phyloP scores from a whole-genome alignment of 1,140 invertebrate species.

The Caenorhabditis briggsae region DNA sequence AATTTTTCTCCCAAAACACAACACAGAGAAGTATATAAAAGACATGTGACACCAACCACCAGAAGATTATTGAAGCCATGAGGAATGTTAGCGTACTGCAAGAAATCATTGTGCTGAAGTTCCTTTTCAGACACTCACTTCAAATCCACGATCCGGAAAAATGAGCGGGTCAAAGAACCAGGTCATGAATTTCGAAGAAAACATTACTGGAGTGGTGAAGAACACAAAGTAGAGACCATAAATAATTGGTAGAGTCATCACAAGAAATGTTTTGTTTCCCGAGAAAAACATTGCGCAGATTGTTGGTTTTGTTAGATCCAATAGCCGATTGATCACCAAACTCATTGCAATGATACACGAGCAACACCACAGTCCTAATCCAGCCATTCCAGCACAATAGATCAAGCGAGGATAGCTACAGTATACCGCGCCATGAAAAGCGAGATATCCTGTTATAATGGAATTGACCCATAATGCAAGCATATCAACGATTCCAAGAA shows the following conservation, averaged over 20 bases:
- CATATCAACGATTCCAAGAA: slow-evolving; percentile 43
- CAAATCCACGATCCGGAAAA: neutral
- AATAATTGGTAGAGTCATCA: neutral
- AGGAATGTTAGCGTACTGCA: neutral
- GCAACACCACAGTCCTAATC: slow-evolving; percentile 2
- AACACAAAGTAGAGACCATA: neutral
- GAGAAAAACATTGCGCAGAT: neutral
- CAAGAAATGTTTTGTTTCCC: neutral
- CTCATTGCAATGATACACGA: slow-evolving; percentile 21
- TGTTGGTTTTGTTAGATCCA: neutral
- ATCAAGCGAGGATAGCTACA: slow-evolving; percentile 1
- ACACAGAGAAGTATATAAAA: neutral
- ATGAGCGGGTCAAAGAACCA: slow-evolving; percentile 21
- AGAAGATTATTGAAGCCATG: slow-evolving; percentile 4
- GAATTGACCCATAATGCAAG: slow-evolving; percentile 2
- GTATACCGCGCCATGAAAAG: slow-evolving; percentile 2
- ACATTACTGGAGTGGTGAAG: slow-evolving; percentile 3
- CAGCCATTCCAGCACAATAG: slow-evolving; percentile 10
- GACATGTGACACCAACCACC: neutral
- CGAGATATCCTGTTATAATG: neutral
- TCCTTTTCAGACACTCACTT: neutral
- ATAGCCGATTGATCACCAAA: slow-evolving; percentile 4
- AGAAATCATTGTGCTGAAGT: neutral
- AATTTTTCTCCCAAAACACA: slow-evolving; percentile 17
- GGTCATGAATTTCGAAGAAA: neutral